Evolutionary conservation across 1,140 invertebrate genomes (phyloP), one percentile per base, ranked within the genome.

Genomic region (Centruroides vittatus): DNA sequence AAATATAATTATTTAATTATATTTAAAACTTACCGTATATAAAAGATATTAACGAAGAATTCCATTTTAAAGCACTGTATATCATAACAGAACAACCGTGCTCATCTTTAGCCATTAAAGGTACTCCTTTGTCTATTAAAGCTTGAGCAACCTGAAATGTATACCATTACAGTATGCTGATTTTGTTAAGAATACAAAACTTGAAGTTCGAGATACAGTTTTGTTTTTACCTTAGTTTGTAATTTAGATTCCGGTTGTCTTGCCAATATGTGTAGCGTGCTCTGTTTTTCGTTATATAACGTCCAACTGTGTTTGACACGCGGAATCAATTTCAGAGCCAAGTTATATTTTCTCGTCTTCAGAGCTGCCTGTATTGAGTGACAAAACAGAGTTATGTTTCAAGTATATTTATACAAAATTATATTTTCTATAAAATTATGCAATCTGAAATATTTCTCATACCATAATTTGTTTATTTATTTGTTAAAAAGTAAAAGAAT

Each of bases 11-110:
- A 23, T 23, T 23, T 23, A 23, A 23, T 23, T 23, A 23, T 1
- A 23, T 23, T 23, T 23, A 23, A 41, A 41, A 41, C 5, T 41
- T 67, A 72, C 72, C 70, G 35, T 71, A 61, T 55, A 72, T 67
- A 62, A 71, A 73, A 35, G 71, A 65, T 12, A 66, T 70, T 8
- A 75, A 63, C 9, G 50, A 46, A 66, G 67, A 63, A 65, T 78
- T 75, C 57, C 72, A 70, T 47, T 71, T 69, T 4, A 77, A 65
- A 59, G 72, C 72, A 46, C 73, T 74, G 70, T 76, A 78, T 50
- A 72, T 72, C 4, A 79, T 59, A n/a, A 75, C 70, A 48, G 70
- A 73, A 54, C 72, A 72, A 3, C 72, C 71, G 66, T 71, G 69
- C n/a, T 69, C 69, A 67, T 79, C 77, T 35, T 58, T 54, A 13